phyloP scores from a whole-genome alignment of 2,888 invertebrate species.

The Hecatera dysodea region DNA sequence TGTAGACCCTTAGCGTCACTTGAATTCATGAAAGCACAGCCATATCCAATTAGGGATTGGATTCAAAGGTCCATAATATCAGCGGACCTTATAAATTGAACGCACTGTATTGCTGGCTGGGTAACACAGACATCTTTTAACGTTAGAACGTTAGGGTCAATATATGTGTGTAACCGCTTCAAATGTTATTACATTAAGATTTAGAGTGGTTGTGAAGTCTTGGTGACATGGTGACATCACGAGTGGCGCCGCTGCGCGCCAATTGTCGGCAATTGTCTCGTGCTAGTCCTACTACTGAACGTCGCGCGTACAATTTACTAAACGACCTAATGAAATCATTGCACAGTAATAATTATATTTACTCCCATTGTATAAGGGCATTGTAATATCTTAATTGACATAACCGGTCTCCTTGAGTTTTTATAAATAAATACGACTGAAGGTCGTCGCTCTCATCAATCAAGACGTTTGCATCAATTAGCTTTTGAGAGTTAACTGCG shows the following conservation, averaged over 20 bases:
- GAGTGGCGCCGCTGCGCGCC: constrained; percentile 85
- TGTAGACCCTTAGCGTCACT: constrained; percentile 47
- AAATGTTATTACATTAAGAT: constrained; percentile 64
- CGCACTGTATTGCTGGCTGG: constrained; percentile 45
- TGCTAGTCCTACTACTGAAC: constrained; percentile 71
- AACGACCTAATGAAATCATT: constrained; percentile 83
- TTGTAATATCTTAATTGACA: constrained; percentile 74
- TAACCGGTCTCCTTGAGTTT: constrained; percentile 65
- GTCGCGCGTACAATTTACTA: constrained; percentile 74
- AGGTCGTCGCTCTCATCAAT: constrained; percentile 85
- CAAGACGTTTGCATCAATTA: constrained; percentile 86
- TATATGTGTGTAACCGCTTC: constrained; percentile 43
- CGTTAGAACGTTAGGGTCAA: constrained; percentile 35
- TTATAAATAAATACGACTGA: constrained; percentile 72
- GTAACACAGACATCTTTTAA: constrained; percentile 31
- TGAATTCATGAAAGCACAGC: constrained; percentile 48
- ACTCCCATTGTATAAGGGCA: constrained; percentile 75
- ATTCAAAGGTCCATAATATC: constrained; percentile 40
- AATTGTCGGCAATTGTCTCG: constrained; percentile 88
- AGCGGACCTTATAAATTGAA: constrained; percentile 28
- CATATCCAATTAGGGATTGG: constrained; percentile 59
- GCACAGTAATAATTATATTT: constrained; percentile 82
- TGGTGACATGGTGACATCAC: constrained; percentile 89
- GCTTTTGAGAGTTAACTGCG: constrained; percentile 77
- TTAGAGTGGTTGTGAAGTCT: constrained; percentile 65